Base-by-base conservation (phyloP, 2,888 invertebrate species). In the Allophyes oxyacanthae region DNA sequence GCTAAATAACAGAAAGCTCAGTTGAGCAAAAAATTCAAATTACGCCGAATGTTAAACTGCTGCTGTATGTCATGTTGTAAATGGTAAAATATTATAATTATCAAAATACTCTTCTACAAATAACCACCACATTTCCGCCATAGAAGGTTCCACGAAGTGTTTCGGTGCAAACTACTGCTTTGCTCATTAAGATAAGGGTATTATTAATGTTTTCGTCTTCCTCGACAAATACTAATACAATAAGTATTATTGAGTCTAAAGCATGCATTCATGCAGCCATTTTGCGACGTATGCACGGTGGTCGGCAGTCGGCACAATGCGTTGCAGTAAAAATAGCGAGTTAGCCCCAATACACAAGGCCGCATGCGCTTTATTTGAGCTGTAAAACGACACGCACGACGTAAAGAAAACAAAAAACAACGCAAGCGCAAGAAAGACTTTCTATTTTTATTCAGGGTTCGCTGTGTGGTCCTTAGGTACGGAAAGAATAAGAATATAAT, bases 301-400 rank as follows among this genome's bases (percentile, higher is more conserved):
- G 15, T 46, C 28, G 64, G 68, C 75, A 81, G 15, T 46, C 28
- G 64, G 68, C 75, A 81, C 74, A 79, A 75, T 70, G 66, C 49
- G 70, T 79, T 65, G 82, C 84, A 84, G 76, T 85, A 71, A 82
- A 86, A 87, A 86, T 87, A 87, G 82, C 79, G 43, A 69, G 75
- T 74, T 77, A 81, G 75, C 82, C 80, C 78, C 78, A 77, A 76
- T 83, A 66, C 43, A 67, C 60, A 81, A 83, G 79, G 82, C 83
- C 82, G 53, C 38, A 50, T 66, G 60, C 58, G 70, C 74, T 76
- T 75, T 80, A 77, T 83, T 83, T 84, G 67, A 75, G 77, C 70
- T 72, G 77, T 59, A 72, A 78, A 72, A 52, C 63, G 77, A 75
- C 52, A 62, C 56, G 53, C 34, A 52, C 42, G 38, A 41, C 44